Conservation (phyloP, 2,797 vertebrate genomes). For the Denticeps clupeoides region DNA sequence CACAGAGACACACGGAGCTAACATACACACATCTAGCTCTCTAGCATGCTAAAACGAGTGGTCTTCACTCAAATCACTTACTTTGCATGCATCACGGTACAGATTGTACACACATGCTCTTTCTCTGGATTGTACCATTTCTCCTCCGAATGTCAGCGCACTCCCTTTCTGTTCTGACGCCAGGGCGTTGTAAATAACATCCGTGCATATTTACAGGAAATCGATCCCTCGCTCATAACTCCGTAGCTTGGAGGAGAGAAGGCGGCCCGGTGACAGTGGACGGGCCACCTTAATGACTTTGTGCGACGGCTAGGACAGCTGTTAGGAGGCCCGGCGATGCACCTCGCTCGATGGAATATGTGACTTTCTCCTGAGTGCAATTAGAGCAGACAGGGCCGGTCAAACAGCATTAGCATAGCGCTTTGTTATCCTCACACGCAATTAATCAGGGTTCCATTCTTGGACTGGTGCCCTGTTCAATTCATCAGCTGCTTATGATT, state of each 20-base stretch:
- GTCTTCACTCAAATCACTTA: no score
- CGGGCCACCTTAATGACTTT: slow-evolving; percentile 16
- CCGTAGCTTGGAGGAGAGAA: no score
- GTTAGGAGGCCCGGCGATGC: slow-evolving; percentile 14
- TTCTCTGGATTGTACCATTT: no score
- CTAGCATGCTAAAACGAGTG: no score
- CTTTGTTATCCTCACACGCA: slow-evolving; percentile 36
- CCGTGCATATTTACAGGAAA: slow-evolving; percentile 15
- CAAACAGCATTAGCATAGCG: slow-evolving; percentile 35
- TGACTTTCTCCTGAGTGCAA: slow-evolving; percentile 27
- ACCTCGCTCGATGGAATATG: slow-evolving; percentile 9
- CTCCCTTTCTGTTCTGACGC: no score
- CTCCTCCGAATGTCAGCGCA: no score
- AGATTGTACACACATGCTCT: no score
- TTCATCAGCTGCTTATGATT: slow-evolving; percentile 20
- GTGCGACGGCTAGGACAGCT: slow-evolving; percentile 20
- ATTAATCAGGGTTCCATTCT: slow-evolving; percentile 34
- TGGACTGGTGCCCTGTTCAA: slow-evolving; percentile 15
- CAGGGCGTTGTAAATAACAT: slow-evolving; percentile 16
- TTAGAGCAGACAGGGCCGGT: slow-evolving; percentile 29
- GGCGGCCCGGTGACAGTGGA: no score
- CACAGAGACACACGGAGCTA: no score
- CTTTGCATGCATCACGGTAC: no score
- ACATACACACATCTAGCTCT: no score
- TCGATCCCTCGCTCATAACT: no score